These are phyloP conservation scores for Cynoglossus semilaevis DNA, from an alignment of 2,113 vertebrate species.

Conservation along the genomic window DNA sequence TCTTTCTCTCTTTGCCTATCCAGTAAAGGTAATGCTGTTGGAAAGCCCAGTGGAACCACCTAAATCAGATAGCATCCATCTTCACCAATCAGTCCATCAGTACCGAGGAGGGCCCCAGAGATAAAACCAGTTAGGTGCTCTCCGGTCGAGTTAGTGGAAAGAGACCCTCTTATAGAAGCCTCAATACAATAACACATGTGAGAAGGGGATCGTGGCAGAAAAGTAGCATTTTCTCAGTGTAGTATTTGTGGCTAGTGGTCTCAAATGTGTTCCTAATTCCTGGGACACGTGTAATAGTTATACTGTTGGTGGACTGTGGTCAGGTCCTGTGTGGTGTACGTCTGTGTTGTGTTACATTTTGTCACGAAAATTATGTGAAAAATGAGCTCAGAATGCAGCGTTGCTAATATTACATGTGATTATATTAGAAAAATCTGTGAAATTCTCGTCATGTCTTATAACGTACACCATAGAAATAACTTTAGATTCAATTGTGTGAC, in stretches of 20 bases:
- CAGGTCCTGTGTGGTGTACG: slow-evolving; percentile 24
- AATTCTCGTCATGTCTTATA: slow-evolving; percentile 26
- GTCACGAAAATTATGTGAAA: slow-evolving; percentile 29
- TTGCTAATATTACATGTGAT: slow-evolving; percentile 12
- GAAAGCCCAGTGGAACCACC: slow-evolving; percentile 64
- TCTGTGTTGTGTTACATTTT: slow-evolving; percentile 50
- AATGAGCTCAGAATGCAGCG: slow-evolving; percentile 19
- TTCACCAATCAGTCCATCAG: slow-evolving; percentile 69
- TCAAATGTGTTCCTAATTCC: slow-evolving; percentile 60
- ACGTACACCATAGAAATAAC: slow-evolving; percentile 1
- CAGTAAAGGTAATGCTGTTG: slow-evolving; percentile 65
- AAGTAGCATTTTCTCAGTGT: slow-evolving; percentile 43
- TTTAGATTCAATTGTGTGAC: background rate
- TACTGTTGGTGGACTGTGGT: slow-evolving; percentile 40
- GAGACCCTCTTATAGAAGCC: slow-evolving; percentile 45
- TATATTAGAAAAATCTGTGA: slow-evolving; percentile 15
- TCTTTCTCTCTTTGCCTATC: slow-evolving; percentile 49
- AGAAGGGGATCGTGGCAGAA: slow-evolving; percentile 38
- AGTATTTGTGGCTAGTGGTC: slow-evolving; percentile 50
- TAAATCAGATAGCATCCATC: slow-evolving; percentile 70
- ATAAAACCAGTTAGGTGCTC: slow-evolving; percentile 68
- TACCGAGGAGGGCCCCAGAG: slow-evolving; percentile 58
- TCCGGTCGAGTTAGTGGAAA: slow-evolving; percentile 64
- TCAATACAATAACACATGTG: slow-evolving; percentile 35
- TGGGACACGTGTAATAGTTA: slow-evolving; percentile 59